Evolutionary conservation across 2,113 vertebrate species (phyloP).

Genomic region (Protobothrops mucrosquamatus): DNA sequence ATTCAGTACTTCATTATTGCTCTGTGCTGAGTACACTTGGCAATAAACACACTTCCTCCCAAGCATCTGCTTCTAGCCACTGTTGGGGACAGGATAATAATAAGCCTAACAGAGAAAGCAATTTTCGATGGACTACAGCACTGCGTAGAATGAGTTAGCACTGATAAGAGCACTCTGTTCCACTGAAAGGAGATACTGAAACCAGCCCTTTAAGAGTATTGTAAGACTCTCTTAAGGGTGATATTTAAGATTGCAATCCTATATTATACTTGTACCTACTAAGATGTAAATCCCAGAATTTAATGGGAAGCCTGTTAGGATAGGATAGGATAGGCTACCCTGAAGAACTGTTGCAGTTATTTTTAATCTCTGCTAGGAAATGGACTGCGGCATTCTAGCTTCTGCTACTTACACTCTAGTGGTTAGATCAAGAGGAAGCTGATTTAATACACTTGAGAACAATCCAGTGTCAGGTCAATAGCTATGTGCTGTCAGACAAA

Average conservation of each 20-base stretch:
- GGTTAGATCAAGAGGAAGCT: neutral
- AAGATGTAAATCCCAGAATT: neutral
- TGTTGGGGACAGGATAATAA: constrained; percentile 14
- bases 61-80: constrained; percentile 10
- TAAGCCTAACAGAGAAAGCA: neutral
- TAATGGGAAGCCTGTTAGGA: neutral
- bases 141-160: neutral
- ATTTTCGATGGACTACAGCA: neutral
- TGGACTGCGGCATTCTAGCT: neutral
- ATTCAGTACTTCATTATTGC: constrained; percentile 10
- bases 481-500: neutral
- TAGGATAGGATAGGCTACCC: neutral
- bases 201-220: neutral
- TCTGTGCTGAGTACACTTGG: neutral
- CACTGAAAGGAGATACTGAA: neutral
- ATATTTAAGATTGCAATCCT: neutral
- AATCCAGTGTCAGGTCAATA: neutral
- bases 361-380: neutral
- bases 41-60: neutral
- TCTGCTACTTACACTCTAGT: neutral
- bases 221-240: neutral
- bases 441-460: neutral
- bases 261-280: neutral
- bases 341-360: neutral
- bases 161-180: neutral